A percentile compares a stretch with the other conserved stretches of the same genome.
Evolutionary conservation across 2,888 invertebrate genomes (phyloP).

Genomic region (Nasonia oneida): DNA sequence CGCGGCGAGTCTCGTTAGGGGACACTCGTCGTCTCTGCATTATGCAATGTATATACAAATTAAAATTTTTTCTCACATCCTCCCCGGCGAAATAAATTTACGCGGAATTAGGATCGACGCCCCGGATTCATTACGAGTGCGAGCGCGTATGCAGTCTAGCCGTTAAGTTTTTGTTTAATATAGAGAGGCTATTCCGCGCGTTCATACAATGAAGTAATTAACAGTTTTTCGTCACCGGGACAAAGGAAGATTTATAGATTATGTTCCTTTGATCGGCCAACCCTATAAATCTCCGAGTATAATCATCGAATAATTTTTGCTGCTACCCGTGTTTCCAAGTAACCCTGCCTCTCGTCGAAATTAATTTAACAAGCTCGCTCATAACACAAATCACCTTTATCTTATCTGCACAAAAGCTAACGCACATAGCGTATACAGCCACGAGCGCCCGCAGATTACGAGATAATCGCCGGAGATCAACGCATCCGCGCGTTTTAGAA

Average conservation of each 20-base stretch:
- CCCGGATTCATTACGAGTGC: constrained; percentile 49
- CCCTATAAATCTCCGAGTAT: background rate
- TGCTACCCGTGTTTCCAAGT: background rate
- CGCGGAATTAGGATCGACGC: constrained; percentile 59
- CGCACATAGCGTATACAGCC: background rate
- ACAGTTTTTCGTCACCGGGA: constrained; percentile 35
- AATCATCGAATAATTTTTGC: background rate
- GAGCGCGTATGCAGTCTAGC: background rate
- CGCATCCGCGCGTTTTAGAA: background rate
- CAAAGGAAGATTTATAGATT: background rate
- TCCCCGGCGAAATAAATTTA: constrained; percentile 53
- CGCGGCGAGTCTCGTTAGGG: too few relatives aligned
- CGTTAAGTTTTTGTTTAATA: constrained; percentile 47
- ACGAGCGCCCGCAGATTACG: constrained; percentile 28
- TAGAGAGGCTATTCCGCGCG: background rate
- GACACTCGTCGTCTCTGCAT: too few relatives aligned
- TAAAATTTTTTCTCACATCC: constrained; percentile 29
- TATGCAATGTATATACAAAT: constrained; percentile 21
- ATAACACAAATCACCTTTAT: background rate
- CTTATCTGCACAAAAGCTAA: background rate
- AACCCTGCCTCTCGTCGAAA: background rate
- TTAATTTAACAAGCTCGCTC: background rate
- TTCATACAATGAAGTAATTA: constrained; percentile 58
- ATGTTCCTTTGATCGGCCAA: background rate
- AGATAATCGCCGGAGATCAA: constrained; percentile 28